Evolutionary conservation across 2,797 vertebrate species (phyloP).

Genomic region (Tokudaia muenninki): DNA sequence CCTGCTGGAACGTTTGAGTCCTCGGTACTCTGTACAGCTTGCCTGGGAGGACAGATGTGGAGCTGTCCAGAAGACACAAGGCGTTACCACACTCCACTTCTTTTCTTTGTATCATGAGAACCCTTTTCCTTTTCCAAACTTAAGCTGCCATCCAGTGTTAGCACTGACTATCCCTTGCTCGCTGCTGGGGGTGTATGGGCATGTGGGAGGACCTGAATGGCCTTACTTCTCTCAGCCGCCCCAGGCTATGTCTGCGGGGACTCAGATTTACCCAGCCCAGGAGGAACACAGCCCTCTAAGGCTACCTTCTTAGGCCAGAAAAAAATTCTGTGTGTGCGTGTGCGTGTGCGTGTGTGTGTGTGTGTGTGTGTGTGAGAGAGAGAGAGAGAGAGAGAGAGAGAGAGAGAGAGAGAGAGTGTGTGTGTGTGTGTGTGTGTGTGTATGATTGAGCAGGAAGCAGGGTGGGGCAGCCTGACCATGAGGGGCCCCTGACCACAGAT

Average conservation of each 20-base stretch:
- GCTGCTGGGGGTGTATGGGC: rapidly evolving
- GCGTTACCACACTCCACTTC: background rate
- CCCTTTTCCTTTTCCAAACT: background rate
- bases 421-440: background rate
- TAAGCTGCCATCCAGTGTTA: background rate
- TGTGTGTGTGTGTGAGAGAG: background rate
- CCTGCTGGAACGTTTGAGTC: background rate
- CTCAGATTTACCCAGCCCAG: background rate
- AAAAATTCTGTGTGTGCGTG: too few relatives aligned
- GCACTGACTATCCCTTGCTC: background rate
- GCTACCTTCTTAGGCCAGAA: background rate
- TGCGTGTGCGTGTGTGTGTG: too few relatives aligned
- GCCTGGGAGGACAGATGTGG: background rate
- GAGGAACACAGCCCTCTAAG: background rate
- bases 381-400: too few relatives aligned
- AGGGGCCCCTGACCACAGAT: background rate
- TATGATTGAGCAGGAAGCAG: background rate
- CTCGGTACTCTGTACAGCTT: rapidly evolving
- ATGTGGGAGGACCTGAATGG: background rate
- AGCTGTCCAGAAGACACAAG: background rate
- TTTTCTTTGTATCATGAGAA: background rate
- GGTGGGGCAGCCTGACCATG: background rate
- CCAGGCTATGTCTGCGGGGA: background rate
- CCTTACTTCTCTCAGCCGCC: background rate
- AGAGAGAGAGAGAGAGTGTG: too few relatives aligned